phyloP scores from a whole-genome alignment of 2,888 invertebrate species.

The Diarsia brunnea region DNA sequence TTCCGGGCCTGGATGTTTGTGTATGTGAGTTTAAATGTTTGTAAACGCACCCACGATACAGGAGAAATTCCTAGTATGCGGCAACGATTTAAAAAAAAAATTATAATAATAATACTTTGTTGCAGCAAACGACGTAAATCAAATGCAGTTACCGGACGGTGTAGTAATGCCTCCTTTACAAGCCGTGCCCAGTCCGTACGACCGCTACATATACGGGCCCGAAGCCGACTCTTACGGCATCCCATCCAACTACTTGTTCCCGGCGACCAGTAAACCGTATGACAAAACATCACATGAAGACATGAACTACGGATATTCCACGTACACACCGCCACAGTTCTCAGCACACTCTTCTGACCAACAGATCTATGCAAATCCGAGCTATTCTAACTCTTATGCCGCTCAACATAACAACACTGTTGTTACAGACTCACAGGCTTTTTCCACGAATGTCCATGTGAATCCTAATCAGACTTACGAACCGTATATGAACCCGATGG shows the following conservation, averaged over 20 bases:
- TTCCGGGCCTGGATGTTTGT: too few species aligned
- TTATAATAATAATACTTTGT: conserved; percentile 67
- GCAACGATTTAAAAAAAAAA: too few species aligned
- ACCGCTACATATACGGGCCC: conserved; percentile 78
- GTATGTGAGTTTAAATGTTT: too few species aligned
- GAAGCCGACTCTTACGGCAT: conserved; percentile 77
- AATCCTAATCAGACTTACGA: conserved; percentile 58
- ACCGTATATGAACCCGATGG: conserved; percentile 65
- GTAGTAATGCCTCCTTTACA: conserved; percentile 78
- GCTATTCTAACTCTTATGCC: conserved; percentile 81
- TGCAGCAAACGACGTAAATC: conserved; percentile 83
- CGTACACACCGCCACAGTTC: conserved; percentile 84
- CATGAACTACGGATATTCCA: conserved; percentile 77
- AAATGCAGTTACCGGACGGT: conserved; percentile 85
- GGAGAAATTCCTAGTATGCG: too few species aligned
- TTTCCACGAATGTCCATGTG: conserved; percentile 38
- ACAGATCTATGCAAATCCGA: conserved; percentile 81
- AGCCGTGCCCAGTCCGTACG: conserved; percentile 76
- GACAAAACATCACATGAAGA: conserved; percentile 76
- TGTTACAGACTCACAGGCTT: conserved; percentile 80
- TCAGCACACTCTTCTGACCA: conserved; percentile 77
- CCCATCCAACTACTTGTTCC: conserved; percentile 76
- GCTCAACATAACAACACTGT: conserved; percentile 68
- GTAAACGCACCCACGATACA: too few species aligned
- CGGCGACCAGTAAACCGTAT: conserved; percentile 74